Percentiles rank a stretch among this genome's conserved stretches.
Evolutionary conservation across 2,113 vertebrate genomes (phyloP).

Genomic region (Laticauda colubrina): DNA sequence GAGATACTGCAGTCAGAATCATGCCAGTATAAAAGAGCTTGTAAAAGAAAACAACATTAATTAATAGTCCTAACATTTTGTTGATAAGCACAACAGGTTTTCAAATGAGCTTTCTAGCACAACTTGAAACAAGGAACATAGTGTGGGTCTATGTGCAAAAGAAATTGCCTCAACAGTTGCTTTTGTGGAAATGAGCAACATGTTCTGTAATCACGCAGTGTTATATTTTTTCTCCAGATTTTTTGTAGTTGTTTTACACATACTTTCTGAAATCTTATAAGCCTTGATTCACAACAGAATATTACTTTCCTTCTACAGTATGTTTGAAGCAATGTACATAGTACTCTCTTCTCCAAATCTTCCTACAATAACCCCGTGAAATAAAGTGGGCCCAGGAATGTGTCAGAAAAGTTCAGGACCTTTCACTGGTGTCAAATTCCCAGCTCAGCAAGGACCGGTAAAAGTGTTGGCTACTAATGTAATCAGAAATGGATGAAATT

Average conservation of each 20-base stretch:
- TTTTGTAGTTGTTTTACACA: conserved; percentile 14
- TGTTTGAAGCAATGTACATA: not conserved
- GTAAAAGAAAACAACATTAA: not conserved
- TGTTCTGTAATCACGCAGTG: conserved; percentile 19
- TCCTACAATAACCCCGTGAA: not conserved
- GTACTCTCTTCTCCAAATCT: not conserved
- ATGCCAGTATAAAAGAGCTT: conserved; percentile 14
- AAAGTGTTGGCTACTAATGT: not conserved
- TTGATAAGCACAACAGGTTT: not conserved
- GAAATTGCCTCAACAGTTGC: not conserved
- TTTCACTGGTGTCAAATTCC: not conserved
- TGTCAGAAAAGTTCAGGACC: not conserved
- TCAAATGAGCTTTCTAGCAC: conserved; percentile 22
- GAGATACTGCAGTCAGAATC: conserved; percentile 46
- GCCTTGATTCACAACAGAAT: not conserved
- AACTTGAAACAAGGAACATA: conserved; percentile 9
- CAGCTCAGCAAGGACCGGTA: not conserved
- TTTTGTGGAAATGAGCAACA: conserved; percentile 32
- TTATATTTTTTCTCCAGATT: not conserved
- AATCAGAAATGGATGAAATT: not conserved
- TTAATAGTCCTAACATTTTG: conserved; percentile 11
- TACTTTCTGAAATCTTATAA: conserved; percentile 15
- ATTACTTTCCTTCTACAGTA: not conserved
- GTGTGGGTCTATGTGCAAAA: not conserved
- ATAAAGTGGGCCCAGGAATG: not conserved